Evolutionary conservation across 2,113 vertebrate species (phyloP).

Genomic region (Furnarius figulus): DNA sequence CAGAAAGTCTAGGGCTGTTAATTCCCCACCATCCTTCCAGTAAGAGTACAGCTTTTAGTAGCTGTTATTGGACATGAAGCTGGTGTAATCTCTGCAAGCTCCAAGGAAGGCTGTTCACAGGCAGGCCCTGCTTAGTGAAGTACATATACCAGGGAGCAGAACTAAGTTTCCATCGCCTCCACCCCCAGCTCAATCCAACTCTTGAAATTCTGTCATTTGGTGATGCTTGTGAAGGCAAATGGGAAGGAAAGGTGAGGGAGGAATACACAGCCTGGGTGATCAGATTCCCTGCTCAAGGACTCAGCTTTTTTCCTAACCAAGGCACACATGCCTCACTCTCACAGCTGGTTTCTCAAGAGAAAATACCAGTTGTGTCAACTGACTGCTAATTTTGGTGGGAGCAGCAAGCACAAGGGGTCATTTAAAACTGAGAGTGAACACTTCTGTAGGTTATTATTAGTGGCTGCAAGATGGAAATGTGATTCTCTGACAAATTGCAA

Average conservation of each 20-base stretch:
- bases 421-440: constrained; percentile 32
- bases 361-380: constrained; percentile 13
- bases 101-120: not conserved
- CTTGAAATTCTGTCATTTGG: not conserved
- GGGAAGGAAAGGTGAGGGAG: not conserved
- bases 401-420: not conserved
- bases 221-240: not conserved
- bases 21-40: not conserved
- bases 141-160: not conserved
- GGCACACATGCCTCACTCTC: not conserved
- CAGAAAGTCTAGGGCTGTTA: not conserved
- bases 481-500: not conserved
- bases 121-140: not conserved
- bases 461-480: constrained; percentile 34
- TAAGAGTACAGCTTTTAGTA: not conserved
- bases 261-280: not conserved
- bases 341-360: not conserved
- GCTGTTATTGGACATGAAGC: rapidly evolving
- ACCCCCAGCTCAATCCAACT: not conserved
- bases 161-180: not conserved
- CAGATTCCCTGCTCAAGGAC: not conserved
- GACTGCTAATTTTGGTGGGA: not conserved
- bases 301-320: not conserved
- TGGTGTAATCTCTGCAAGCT: not conserved
- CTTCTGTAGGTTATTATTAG: constrained; percentile 44